Percentiles rank a stretch among this genome's conserved stretches.
These are phyloP conservation scores for Erebia ligea DNA, from an alignment of 2,888 invertebrate species.

Conservation along the genomic window DNA sequence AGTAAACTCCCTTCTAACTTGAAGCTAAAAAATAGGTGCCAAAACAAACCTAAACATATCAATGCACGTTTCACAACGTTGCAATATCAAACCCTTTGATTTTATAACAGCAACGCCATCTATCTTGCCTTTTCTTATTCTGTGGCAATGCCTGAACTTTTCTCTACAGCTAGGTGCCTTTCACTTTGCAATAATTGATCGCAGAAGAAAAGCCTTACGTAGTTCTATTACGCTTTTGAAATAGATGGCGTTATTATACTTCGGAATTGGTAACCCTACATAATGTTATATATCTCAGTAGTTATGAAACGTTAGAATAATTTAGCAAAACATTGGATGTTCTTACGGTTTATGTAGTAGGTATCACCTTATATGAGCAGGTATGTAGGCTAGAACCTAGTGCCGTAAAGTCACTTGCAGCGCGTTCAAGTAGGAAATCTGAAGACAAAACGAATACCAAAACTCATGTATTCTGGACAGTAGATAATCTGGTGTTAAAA, in stretches of 20 bases:
- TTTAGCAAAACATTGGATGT: conserved; percentile 5
- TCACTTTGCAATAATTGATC: conserved; percentile 1
- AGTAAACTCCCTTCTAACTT: background rate
- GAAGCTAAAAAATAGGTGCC: too few species aligned
- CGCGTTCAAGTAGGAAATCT: too few species aligned
- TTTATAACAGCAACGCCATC: background rate
- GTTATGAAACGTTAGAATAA: conserved; percentile 1
- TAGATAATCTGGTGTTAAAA: too few species aligned
- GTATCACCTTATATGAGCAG: background rate
- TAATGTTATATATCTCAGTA: background rate
- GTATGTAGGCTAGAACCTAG: background rate
- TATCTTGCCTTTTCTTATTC: background rate
- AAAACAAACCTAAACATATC: too few species aligned
- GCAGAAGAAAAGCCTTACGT: background rate
- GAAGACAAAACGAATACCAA: too few species aligned
- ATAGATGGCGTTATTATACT: conserved; percentile 2
- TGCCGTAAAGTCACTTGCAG: background rate
- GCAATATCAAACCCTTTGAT: too few species aligned
- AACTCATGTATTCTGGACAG: too few species aligned
- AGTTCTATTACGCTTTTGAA: background rate
- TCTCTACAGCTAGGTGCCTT: background rate
- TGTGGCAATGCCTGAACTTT: background rate
- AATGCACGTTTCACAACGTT: too few species aligned
- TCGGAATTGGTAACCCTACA: background rate
- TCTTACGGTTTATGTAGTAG: background rate